Conservation (phyloP, 2,888 invertebrate species). For the Nomada ruficornis region DNA sequence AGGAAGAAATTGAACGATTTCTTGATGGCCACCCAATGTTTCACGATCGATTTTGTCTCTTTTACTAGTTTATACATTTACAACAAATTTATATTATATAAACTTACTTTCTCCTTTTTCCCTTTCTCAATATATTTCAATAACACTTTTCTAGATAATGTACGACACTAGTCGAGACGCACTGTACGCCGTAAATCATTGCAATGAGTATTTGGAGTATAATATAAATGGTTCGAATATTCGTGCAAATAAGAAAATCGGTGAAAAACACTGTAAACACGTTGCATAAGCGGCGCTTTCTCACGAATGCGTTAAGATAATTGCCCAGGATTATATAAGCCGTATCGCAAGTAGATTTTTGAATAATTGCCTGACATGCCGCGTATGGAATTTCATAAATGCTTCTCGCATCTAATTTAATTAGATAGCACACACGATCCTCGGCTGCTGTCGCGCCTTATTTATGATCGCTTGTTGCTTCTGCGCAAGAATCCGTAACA, state of each 20-base stretch:
- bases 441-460: slow-evolving; percentile 15
- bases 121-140: neutral
- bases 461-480: slow-evolving; percentile 1
- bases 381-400: slow-evolving; percentile 22
- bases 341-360: slow-evolving; percentile 28
- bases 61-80: neutral
- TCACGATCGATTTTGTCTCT: neutral
- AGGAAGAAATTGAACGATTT: neutral
- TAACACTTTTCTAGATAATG: neutral
- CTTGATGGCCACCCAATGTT: neutral
- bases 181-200: neutral
- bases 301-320: slow-evolving; percentile 32
- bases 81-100: too few species aligned
- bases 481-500: slow-evolving; percentile 4
- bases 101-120: neutral
- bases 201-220: neutral
- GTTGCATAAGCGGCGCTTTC: slow-evolving; percentile 39
- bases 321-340: slow-evolving; percentile 25
- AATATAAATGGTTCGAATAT: neutral
- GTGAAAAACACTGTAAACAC: slow-evolving; percentile 20
- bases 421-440: slow-evolving; percentile 22
- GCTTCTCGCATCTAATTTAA: slow-evolving; percentile 35
- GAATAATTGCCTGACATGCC: slow-evolving; percentile 17
- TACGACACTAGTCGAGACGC: neutral
- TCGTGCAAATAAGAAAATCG: neutral